These are phyloP conservation scores for Dinomys branickii DNA, from an alignment of 2,113 vertebrate species.

Conservation along the genomic window DNA sequence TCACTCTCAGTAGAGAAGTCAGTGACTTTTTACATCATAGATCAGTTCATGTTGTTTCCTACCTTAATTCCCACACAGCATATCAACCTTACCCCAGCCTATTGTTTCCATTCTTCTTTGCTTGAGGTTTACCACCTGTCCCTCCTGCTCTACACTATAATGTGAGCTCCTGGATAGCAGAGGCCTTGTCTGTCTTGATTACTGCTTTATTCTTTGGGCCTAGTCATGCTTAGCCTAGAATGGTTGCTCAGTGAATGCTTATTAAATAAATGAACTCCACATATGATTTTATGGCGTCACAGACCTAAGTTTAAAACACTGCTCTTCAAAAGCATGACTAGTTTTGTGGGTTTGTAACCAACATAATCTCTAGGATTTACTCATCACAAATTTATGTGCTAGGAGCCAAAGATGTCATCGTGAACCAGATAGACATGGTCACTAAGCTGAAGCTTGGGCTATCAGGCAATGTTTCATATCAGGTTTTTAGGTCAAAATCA, in stretches of 20 bases:
- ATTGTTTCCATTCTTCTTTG: neutral
- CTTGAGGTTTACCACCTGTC: neutral
- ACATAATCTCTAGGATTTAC: neutral
- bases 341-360: conserved; percentile 30
- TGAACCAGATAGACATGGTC: neutral
- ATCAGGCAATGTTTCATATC: neutral
- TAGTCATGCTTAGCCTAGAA: neutral
- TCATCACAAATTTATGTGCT: neutral
- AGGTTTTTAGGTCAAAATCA: neutral
- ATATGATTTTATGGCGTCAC: neutral
- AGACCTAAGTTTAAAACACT: conserved; percentile 37
- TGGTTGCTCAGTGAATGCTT: conserved; percentile 3
- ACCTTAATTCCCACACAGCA: neutral
- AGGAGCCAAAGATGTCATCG: neutral
- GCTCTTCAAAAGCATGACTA: neutral
- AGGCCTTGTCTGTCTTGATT: neutral
- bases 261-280: neutral
- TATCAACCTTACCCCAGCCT: neutral
- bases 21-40: neutral
- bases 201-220: neutral
- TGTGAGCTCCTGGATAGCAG: neutral
- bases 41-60: neutral
- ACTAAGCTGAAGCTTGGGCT: neutral
- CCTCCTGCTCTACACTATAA: neutral
- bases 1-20: neutral